These are phyloP conservation scores for Hydropsyche tenuis DNA, from an alignment of 1,140 invertebrate species.

Conservation along the genomic window DNA sequence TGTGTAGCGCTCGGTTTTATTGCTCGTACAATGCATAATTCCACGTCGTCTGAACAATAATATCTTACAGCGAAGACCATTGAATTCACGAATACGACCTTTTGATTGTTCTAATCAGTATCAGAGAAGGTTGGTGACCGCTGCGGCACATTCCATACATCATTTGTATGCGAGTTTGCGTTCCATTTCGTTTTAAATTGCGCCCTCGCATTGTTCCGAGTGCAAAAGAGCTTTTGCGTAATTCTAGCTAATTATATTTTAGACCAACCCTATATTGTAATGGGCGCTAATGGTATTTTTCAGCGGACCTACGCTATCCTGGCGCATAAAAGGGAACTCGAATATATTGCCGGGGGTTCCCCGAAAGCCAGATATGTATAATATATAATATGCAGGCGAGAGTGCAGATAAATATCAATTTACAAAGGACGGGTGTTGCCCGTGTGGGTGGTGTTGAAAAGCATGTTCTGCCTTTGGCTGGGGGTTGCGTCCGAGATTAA, in stretches of 20 bases:
- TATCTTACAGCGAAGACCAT: too few relatives aligned
- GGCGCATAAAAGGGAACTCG: conserved; percentile 2
- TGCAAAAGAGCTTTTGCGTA: conserved; percentile 21
- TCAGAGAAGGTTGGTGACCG: too few relatives aligned
- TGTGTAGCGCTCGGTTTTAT: conserved; percentile 10
- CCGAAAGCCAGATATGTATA: conserved; percentile 5
- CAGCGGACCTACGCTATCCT: conserved; percentile 2
- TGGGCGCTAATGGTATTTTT: conserved; percentile 25
- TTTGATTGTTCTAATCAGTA: too few relatives aligned
- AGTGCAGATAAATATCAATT: conserved; percentile 36
- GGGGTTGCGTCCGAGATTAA: neutral
- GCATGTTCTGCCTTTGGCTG: neutral
- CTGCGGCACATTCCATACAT: too few relatives aligned
- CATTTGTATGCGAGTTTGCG: too few relatives aligned
- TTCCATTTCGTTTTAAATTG: too few relatives aligned
- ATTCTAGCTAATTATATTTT: conserved; percentile 26
- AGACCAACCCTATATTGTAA: conserved; percentile 23
- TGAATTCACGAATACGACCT: too few relatives aligned
- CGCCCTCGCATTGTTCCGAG: too few relatives aligned
- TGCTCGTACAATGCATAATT: neutral
- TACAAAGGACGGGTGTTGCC: neutral
- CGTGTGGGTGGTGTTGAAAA: conserved; percentile 12
- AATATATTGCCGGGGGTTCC: neutral
- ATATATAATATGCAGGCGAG: conserved; percentile 7
- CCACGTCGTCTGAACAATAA: too few relatives aligned